Evolutionary conservation across 2,888 invertebrate species (phyloP).

Genomic region (Psylliodes chrysocephalus): DNA sequence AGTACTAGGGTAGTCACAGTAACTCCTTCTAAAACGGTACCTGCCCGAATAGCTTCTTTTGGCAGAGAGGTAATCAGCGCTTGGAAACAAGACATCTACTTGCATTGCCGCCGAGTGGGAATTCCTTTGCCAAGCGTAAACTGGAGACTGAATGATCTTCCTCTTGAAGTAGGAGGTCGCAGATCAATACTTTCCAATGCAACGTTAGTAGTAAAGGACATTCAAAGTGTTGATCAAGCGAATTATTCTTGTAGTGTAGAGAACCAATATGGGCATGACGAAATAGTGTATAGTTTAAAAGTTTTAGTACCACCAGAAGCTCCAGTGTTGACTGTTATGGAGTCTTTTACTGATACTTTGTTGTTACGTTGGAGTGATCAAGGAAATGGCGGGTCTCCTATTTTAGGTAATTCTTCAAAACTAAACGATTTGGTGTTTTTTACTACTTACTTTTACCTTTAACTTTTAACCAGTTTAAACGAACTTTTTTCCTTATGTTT

Average conservation of each 20-base stretch:
- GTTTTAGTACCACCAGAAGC: conserved; percentile 87
- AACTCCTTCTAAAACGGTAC: conserved; percentile 80
- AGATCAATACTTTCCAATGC: conserved; percentile 77
- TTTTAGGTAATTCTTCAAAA: conserved; percentile 73
- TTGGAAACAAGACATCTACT: conserved; percentile 86
- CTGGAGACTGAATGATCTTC: conserved; percentile 83
- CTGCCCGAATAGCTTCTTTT: conserved; percentile 90
- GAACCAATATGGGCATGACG: conserved; percentile 85
- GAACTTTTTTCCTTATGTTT: no score
- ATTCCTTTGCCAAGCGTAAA: conserved; percentile 79
- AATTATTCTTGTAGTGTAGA: conserved; percentile 91
- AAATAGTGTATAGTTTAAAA: conserved; percentile 80
- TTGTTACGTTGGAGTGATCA: conserved; percentile 80
- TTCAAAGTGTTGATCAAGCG: conserved; percentile 85
- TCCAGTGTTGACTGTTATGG: conserved; percentile 82
- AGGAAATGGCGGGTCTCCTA: conserved; percentile 84
- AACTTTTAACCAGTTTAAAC: no score
- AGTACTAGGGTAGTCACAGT: conserved; percentile 82
- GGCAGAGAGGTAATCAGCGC: conserved; percentile 81
- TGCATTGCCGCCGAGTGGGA: conserved; percentile 88
- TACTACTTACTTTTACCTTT: no score
- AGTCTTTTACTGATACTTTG: conserved; percentile 84
- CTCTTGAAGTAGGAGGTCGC: conserved; percentile 76
- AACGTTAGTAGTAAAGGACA: conserved; percentile 77
- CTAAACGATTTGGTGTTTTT: no score